Conservation (phyloP, 37 sponge, comb jelly and placozoan species). For the Cladorhizidae sp. region DNA sequence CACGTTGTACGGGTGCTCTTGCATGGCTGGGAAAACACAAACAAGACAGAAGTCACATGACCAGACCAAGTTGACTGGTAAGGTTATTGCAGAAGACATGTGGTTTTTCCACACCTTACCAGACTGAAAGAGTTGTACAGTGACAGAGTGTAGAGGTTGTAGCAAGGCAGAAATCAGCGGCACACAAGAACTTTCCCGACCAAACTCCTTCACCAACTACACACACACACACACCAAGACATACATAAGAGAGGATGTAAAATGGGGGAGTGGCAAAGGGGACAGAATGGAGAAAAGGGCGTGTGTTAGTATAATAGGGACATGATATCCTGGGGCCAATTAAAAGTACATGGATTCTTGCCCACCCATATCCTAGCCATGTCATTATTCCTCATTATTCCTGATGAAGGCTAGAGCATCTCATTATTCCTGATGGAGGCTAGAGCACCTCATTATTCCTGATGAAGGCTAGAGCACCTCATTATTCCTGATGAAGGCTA, state of each 20-base stretch:
- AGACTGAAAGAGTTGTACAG: slow-evolving; percentile 31
- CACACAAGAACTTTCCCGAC: slow-evolving; percentile 5
- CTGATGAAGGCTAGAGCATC: too few species aligned
- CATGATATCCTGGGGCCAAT: too few species aligned
- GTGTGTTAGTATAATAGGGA: too few species aligned
- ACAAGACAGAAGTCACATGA: neutral
- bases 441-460: too few species aligned
- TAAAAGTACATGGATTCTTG: too few species aligned
- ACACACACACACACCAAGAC: neutral
- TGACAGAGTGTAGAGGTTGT: slow-evolving; percentile 32
- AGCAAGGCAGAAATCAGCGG: slow-evolving; percentile 26
- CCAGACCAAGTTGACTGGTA: neutral
- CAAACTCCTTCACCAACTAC: slow-evolving; percentile 47
- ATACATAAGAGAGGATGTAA: too few species aligned
- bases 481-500: too few species aligned
- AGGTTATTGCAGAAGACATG: neutral
- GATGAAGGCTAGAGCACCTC: too few species aligned
- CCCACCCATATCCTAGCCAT: too few species aligned
- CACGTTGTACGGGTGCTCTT: slow-evolving; percentile 40
- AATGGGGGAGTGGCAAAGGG: neutral
- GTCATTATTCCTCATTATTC: too few species aligned
- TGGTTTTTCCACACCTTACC: slow-evolving; percentile 9
- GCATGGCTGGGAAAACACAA: slow-evolving; percentile 5
- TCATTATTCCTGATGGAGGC: too few species aligned
- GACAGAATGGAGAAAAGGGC: neutral